Conservation (phyloP, 1,140 invertebrate species). For the Akabosia matsudoensis region DNA sequence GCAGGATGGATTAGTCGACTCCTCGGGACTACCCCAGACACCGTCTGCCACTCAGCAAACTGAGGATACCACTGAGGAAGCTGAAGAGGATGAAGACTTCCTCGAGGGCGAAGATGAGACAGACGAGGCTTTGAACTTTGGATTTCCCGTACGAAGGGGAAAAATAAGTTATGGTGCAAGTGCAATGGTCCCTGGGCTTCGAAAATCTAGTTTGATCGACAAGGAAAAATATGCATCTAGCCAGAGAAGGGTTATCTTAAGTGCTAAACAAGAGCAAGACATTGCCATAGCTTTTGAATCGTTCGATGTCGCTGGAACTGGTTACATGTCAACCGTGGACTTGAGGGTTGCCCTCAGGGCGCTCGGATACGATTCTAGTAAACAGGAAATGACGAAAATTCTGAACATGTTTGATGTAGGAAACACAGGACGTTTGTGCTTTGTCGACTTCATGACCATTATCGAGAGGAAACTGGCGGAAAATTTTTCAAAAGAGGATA, state of each 20-base stretch:
- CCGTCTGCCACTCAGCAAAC: no score
- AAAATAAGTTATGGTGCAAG: no score
- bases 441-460: conserved; percentile 83
- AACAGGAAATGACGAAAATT: conserved; percentile 77
- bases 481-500: conserved; percentile 93
- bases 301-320: conserved; percentile 84
- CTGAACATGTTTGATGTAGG: conserved; percentile 86
- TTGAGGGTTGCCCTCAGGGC: conserved; percentile 62
- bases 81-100: no score
- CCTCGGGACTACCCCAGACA: no score
- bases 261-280: conserved; percentile 83
- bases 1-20: no score
- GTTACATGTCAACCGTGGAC: conserved; percentile 82
- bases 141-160: no score
- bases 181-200: no score
- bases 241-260: conserved; percentile 63
- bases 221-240: no score
- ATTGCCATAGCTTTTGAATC: conserved; percentile 94
- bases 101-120: no score
- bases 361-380: conserved; percentile 61
- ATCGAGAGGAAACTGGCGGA: conserved; percentile 95
- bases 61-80: no score
- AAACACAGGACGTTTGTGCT: conserved; percentile 76
- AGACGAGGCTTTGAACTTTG: no score
- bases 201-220: no score